These are phyloP conservation scores for Drosophila pachea DNA, from an alignment of 1,140 invertebrate species.

Conservation along the genomic window DNA sequence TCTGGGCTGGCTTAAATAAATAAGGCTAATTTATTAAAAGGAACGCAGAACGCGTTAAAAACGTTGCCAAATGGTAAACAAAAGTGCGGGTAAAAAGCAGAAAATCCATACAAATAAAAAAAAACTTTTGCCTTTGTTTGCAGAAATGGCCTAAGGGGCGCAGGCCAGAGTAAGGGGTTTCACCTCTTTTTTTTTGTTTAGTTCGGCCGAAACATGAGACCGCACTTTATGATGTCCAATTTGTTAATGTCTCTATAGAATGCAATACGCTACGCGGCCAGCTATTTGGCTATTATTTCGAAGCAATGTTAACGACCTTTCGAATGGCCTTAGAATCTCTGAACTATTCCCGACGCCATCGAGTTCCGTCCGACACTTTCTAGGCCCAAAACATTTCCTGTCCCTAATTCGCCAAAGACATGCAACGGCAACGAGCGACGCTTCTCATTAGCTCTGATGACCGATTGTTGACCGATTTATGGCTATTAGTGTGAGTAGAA, in stretches of 20 bases:
- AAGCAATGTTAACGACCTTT: conserved; percentile 58
- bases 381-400: conserved; percentile 62
- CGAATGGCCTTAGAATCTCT: conserved; percentile 16
- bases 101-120: conserved; percentile 22
- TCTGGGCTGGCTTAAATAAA: conserved; percentile 33
- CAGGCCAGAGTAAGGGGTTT: neutral
- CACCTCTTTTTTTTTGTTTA: conserved; percentile 26
- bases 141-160: conserved; percentile 29
- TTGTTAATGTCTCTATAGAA: conserved; percentile 44
- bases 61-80: conserved; percentile 33
- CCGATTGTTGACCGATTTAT: conserved; percentile 14
- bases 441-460: conserved; percentile 40
- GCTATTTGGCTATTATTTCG: conserved; percentile 25
- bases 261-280: conserved; percentile 40
- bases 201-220: conserved; percentile 58
- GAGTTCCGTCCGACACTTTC: conserved; percentile 56
- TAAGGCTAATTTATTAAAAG: conserved; percentile 57
- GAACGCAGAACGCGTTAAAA: conserved; percentile 41
- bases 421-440: conserved; percentile 42
- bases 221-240: conserved; percentile 61
- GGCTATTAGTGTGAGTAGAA: conserved; percentile 55
- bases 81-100: conserved; percentile 21
- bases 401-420: conserved; percentile 56
- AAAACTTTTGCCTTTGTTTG: conserved; percentile 48
- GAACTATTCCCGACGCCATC: neutral